Conservation (phyloP, 2,797 vertebrate species). For the Aulostomus chinensis region DNA sequence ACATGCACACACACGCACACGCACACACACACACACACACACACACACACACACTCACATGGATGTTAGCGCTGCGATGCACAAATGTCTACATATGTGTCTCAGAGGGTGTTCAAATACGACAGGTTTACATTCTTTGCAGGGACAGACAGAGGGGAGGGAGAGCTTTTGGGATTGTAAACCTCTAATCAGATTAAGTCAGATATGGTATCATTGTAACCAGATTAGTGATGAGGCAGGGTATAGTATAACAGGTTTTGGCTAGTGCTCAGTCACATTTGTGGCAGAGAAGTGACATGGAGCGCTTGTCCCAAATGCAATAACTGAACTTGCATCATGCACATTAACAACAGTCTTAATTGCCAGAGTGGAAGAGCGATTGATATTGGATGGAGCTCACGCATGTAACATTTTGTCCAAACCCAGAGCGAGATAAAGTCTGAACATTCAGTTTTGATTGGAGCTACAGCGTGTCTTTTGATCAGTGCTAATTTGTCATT, state of each 20-base stretch:
- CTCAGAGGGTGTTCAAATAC: constrained; percentile 37
- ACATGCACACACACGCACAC: constrained; percentile 8
- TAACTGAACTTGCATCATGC: constrained; percentile 65
- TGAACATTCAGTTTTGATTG: background rate
- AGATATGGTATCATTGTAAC: constrained; percentile 71
- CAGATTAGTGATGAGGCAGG: constrained; percentile 69
- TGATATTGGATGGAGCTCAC: constrained; percentile 17
- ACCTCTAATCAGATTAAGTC: constrained; percentile 66
- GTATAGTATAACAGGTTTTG: constrained; percentile 70
- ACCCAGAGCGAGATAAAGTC: constrained; percentile 2
- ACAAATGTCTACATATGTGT: constrained; percentile 28
- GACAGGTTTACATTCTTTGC: constrained; percentile 40
- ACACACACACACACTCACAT: too few species aligned
- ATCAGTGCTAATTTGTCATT: too few species aligned
- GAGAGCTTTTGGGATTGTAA: constrained; percentile 39
- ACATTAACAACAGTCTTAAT: constrained; percentile 61
- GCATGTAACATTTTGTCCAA: constrained; percentile 15
- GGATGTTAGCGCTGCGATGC: constrained; percentile 1
- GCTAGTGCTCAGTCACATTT: constrained; percentile 69
- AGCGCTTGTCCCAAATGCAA: constrained; percentile 70
- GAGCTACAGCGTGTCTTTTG: too few species aligned
- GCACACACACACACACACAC: constrained; percentile 3
- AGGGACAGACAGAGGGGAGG: constrained; percentile 24
- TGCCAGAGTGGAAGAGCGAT: constrained; percentile 29
- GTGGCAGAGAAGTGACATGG: constrained; percentile 65